Conservation (phyloP, 2,113 vertebrate genomes). For the Pomatorhinus ruficollis region DNA sequence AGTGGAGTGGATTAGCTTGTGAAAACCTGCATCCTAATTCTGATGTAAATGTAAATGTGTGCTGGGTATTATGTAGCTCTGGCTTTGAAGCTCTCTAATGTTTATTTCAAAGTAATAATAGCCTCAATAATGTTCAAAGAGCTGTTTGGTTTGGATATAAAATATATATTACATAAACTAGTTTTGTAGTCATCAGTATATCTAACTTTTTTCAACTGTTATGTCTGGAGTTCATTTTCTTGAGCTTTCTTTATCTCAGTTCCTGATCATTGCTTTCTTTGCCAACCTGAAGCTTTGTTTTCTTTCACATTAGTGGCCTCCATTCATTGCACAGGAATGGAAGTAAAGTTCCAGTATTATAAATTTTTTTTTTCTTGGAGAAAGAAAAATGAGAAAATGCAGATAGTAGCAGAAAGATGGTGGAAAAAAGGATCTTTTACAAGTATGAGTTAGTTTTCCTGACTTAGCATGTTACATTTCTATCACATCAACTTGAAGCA, state of each 20-base stretch:
- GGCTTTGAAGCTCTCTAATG: conserved; percentile 28
- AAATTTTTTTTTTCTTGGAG: neutral
- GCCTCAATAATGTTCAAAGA: conserved; percentile 35
- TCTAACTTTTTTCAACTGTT: neutral
- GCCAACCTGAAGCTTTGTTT: conserved; percentile 31
- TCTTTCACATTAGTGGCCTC: neutral
- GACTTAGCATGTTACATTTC: neutral
- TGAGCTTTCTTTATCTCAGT: conserved; percentile 37
- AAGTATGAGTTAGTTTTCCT: conserved; percentile 5
- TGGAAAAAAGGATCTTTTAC: neutral
- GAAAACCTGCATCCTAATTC: conserved; percentile 1
- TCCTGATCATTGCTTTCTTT: conserved; percentile 28
- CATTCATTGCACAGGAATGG: conserved; percentile 11
- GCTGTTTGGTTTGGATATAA: conserved; percentile 43
- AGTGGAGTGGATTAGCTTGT: neutral
- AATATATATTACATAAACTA: conserved; percentile 17
- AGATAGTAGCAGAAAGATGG: neutral
- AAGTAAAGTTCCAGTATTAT: neutral
- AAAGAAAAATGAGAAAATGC: conserved; percentile 5
- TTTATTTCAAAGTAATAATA: conserved; percentile 59
- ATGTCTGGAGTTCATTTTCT: conserved; percentile 37
- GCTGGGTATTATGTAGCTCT: neutral
- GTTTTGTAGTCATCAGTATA: neutral
- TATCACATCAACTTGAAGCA: neutral
- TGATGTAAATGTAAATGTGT: neutral